Conservation (phyloP, 1,140 invertebrate species). For the Listronotus bonariensis region DNA sequence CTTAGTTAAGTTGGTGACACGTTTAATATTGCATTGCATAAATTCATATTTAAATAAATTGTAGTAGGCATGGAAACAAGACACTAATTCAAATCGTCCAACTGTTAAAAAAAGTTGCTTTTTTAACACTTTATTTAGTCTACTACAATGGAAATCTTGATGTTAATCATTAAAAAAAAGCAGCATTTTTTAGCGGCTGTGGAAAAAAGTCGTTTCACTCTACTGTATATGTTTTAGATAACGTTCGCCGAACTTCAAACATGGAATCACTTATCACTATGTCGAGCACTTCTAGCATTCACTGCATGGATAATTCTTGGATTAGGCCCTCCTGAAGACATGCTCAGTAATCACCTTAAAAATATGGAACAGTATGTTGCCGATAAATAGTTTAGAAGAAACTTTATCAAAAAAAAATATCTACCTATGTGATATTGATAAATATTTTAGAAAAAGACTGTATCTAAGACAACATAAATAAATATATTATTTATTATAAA, state of each 20-base stretch:
- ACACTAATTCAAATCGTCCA: too few relatives aligned
- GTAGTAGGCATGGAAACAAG: too few relatives aligned
- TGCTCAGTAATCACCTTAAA: slow-evolving; percentile 49
- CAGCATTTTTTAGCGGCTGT: too few relatives aligned
- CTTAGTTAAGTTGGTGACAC: too few relatives aligned
- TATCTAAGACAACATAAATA: slow-evolving; percentile 10
- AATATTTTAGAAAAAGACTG: slow-evolving; percentile 23
- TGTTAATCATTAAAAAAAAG: too few relatives aligned
- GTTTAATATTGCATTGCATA: too few relatives aligned
- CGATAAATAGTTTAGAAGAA: slow-evolving; percentile 24
- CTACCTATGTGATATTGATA: slow-evolving; percentile 20
- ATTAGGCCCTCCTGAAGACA: slow-evolving; percentile 46
- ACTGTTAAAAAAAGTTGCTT: too few relatives aligned
- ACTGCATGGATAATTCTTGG: slow-evolving; percentile 52
- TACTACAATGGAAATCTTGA: too few relatives aligned
- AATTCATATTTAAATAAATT: too few relatives aligned
- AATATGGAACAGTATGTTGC: slow-evolving; percentile 48
- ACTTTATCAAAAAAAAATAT: slow-evolving; percentile 19
- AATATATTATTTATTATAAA: slow-evolving; percentile 3
- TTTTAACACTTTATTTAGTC: too few relatives aligned
- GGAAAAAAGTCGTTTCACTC: too few relatives aligned
- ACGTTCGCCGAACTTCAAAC: slow-evolving; percentile 44
- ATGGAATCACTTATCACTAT: slow-evolving; percentile 53
- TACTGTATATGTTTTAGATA: slow-evolving; percentile 44
- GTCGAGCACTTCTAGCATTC: slow-evolving; percentile 50